Conservation (phyloP, 2,113 vertebrate species). For the Gasterosteus nipponicus region DNA sequence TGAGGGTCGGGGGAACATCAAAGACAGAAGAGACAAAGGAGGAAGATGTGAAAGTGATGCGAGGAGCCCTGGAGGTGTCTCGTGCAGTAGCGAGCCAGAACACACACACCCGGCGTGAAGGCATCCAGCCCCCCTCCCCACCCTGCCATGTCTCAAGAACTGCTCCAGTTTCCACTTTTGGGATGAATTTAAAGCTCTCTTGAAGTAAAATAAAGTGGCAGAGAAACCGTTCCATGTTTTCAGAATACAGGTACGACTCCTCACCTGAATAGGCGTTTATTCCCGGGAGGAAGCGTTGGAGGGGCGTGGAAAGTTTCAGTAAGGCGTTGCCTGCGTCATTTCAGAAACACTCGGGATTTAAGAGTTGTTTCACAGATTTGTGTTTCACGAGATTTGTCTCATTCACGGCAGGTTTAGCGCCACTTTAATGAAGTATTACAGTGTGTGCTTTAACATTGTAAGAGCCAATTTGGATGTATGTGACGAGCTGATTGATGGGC, state of each 20-base stretch:
- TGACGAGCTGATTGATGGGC: too few species aligned
- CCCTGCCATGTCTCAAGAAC: not conserved
- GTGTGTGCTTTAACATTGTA: not conserved
- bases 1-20: not conserved
- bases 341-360: constrained; percentile 9
- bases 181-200: constrained; percentile 6
- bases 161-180: constrained; percentile 32
- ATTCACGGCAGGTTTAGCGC: not conserved
- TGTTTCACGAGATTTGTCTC: constrained; percentile 22
- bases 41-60: not conserved
- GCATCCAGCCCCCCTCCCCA: not conserved
- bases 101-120: constrained; percentile 36
- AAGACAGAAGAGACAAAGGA: constrained; percentile 1
- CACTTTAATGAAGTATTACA: not conserved
- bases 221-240: constrained; percentile 21
- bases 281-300: not conserved
- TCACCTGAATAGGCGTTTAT: constrained; percentile 14
- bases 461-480: too few species aligned
- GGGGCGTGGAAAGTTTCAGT: constrained; percentile 12
- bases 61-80: constrained; percentile 23
- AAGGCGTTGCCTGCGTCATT: not conserved
- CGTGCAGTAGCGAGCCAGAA: constrained; percentile 41
- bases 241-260: constrained; percentile 7
- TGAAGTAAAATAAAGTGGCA: constrained; percentile 32
- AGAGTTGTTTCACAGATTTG: constrained; percentile 10